phyloP scores from a whole-genome alignment of 2,888 invertebrate species.

The Trimorus sp. region DNA sequence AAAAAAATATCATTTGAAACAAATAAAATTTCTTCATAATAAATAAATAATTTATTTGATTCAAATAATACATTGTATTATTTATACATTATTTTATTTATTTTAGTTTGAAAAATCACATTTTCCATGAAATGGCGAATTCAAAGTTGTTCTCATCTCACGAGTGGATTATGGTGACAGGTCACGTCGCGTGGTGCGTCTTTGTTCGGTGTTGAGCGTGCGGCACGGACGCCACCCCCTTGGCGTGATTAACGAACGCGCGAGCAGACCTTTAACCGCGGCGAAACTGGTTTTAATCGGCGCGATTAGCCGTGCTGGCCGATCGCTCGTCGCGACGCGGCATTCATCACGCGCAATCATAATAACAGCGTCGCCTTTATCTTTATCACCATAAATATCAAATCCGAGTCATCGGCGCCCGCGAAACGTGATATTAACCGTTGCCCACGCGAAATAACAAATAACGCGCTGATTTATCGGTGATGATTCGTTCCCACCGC shows the following conservation, averaged over 20 bases:
- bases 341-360: conserved; percentile 55
- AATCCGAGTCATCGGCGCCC: conserved; percentile 46
- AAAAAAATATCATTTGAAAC: too few relatives aligned
- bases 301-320: conserved; percentile 67
- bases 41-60: too few relatives aligned
- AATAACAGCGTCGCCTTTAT: conserved; percentile 52
- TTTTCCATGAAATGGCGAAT: too few relatives aligned
- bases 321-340: conserved; percentile 46
- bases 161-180: conserved; percentile 13
- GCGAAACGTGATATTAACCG: conserved; percentile 57
- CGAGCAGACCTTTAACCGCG: conserved; percentile 54
- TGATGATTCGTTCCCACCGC: conserved; percentile 41
- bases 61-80: too few relatives aligned
- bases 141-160: too few relatives aligned
- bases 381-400: conserved; percentile 57
- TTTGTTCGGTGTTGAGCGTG: conserved; percentile 24
- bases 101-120: too few relatives aligned
- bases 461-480: conserved; percentile 43
- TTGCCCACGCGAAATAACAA: conserved; percentile 53
- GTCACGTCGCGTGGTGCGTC: conserved; percentile 31
- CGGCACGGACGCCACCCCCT: conserved; percentile 44
- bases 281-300: conserved; percentile 71
- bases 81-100: too few relatives aligned
- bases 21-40: too few relatives aligned
- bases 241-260: conserved; percentile 68